These are phyloP conservation scores for Chymomyza costata DNA, from an alignment of 1,140 invertebrate species.

Conservation along the genomic window DNA sequence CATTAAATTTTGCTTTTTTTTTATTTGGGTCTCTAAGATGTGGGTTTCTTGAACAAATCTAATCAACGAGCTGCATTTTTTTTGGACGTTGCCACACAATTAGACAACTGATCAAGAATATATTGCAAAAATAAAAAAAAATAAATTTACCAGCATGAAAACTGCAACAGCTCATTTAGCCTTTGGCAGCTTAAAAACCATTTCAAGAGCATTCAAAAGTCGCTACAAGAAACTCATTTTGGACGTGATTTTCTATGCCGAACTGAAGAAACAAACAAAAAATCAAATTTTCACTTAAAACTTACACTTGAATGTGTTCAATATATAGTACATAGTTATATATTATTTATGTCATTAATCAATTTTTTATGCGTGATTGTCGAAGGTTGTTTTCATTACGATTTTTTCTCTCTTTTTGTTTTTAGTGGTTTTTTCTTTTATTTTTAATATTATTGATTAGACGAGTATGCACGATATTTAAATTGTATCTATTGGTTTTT, in stretches of 20 bases:
- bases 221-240: slow-evolving; percentile 19
- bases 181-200: too few relatives aligned
- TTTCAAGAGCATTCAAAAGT: too few relatives aligned
- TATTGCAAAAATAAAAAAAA: too few relatives aligned
- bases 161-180: too few relatives aligned
- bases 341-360: slow-evolving; percentile 37
- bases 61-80: too few relatives aligned
- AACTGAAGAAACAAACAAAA: slow-evolving; percentile 17
- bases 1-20: too few relatives aligned
- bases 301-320: slow-evolving; percentile 9
- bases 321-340: slow-evolving; percentile 46
- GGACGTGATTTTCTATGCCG: not conserved
- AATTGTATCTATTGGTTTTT: slow-evolving; percentile 20
- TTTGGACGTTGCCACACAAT: too few relatives aligned
- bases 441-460: slow-evolving; percentile 16
- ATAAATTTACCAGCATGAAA: too few relatives aligned
- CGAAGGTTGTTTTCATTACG: slow-evolving; percentile 32
- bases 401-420: slow-evolving; percentile 37
- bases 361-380: slow-evolving; percentile 57
- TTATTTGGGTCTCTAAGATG: too few relatives aligned
- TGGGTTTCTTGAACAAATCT: too few relatives aligned
- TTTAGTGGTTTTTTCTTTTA: slow-evolving; percentile 21
- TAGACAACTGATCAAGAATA: too few relatives aligned
- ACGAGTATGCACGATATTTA: slow-evolving; percentile 5
- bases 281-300: slow-evolving; percentile 29